Conservation (phyloP, 1,140 invertebrate genomes). For the Zaprionus kolodkinae region DNA sequence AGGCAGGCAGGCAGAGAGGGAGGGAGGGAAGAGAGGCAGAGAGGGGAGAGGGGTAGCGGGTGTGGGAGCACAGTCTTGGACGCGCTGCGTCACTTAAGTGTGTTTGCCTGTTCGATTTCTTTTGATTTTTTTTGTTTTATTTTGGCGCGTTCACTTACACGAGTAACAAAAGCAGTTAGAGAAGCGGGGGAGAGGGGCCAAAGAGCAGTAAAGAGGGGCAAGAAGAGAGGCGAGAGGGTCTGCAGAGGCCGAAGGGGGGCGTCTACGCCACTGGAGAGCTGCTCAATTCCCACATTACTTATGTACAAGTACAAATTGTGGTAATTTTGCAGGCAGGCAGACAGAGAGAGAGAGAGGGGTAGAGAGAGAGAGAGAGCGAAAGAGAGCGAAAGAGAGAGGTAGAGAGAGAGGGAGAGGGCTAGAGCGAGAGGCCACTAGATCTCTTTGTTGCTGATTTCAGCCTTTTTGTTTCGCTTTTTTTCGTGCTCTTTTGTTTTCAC, state of each 20-base stretch:
- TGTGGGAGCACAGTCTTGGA: not conserved
- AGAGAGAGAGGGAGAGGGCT: too few relatives aligned
- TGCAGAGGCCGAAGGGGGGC: too few relatives aligned
- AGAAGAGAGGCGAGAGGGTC: not conserved
- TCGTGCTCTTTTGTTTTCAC: constrained; percentile 8
- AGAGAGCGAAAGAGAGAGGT: too few relatives aligned
- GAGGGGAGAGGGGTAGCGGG: not conserved
- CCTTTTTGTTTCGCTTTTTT: constrained; percentile 19
- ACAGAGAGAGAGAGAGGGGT: not conserved
- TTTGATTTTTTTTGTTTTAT: not conserved
- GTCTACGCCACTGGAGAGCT: not conserved
- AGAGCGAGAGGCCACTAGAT: constrained; percentile 40
- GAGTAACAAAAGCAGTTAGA: not conserved
- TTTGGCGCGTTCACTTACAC: constrained; percentile 48
- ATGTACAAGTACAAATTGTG: constrained; percentile 83
- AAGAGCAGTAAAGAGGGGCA: not conserved
- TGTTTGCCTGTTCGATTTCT: constrained; percentile 72
- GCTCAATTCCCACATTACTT: constrained; percentile 80
- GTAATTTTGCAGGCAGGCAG: constrained; percentile 65
- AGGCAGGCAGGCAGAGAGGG: not conserved
- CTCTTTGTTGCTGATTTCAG: constrained; percentile 66
- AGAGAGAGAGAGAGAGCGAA: not conserved
- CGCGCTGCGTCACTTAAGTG: constrained; percentile 51
- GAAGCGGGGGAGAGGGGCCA: not conserved
- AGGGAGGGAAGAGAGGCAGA: not conserved